Evolutionary conservation across 2,888 invertebrate genomes (phyloP), one percentile per base, ranked within the genome.

Genomic region (Fragum whitleyi): DNA sequence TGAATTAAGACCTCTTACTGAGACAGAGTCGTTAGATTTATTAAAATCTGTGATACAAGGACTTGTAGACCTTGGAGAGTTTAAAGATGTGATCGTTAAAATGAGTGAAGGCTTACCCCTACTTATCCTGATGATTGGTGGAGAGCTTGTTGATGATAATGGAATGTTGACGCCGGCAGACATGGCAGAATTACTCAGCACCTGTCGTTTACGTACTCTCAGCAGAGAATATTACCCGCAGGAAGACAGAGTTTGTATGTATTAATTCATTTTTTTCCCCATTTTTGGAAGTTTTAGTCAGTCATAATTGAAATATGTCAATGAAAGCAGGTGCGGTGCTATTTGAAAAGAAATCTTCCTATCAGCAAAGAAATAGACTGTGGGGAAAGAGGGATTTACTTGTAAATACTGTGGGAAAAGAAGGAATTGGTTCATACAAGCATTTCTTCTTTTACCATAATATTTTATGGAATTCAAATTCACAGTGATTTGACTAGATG

Each of bases 51-150:
- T 83, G 0, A 78, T 85, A 1, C 82, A 79, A 5, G 59, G 61
- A 26, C 11, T 9, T 11, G 79, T 87, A 6, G 77, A 84, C 2
- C 82, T 86, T 26, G 87, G 85, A 6, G 73, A 79, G 16, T 78
- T 81, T 53, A 59, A 79, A 26, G 77, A 81, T 11, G 47, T 42
- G 9, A 88, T 89, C 59, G 80, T 87, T 7, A 70, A 71, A 9
- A 75, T 83, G 2, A 86, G 87, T 72, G 85, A 85, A 73, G 82
- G 82, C 1, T 67, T 89, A 29, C 88, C 88, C 11, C 69, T 87
- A 39, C 75, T 86, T 23, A 68, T 87, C 23, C 55, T 87, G 42
- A 81, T 89, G 81, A 83, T 82, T 36, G 86, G 80, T 36, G 70
- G 82, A 28, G 86, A 87, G 65, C 65, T 89, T 51, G 80, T 74